Base-by-base conservation (phyloP, 2,113 vertebrate genomes). In the Nesospiza acunhae region DNA sequence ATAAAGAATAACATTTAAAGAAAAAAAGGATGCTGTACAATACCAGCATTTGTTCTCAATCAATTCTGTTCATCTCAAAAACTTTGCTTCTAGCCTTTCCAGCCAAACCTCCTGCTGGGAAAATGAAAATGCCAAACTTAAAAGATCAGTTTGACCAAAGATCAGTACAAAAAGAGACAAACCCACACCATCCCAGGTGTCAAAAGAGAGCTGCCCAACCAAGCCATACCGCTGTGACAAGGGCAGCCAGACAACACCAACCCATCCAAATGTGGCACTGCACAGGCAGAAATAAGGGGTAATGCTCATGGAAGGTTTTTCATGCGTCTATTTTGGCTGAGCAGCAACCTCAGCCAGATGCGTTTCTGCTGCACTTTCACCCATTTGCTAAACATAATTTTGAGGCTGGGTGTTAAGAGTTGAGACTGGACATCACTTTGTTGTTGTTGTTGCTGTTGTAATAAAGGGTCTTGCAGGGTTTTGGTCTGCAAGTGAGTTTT, bases 401-500 rank as follows among this genome's bases (percentile, higher is more conserved):
- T 24, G 53, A 28, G 68, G 37, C 20, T 3, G 9, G 24, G 35
- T 15, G 0, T 31, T 31, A 20, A 27, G 58, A 78, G 69, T 2
- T 9, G 33, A 68, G 53, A 44, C 19, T 37, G 59, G 53, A 76
- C 3, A 0, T 35, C 2, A 0, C 53, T 50, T 68, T 33, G 58
- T 37, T 70, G 77, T 27, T 46, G 68, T n/a, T 63, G 58, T 12
- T 59, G 56, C 14, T 35, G 64, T 28, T 84, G 62, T n/a, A 77
- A 84, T 27, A 50, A 62, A 84, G 84, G 50, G 11, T 58, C 59
- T 44, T 83, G 49, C 63, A 59, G 56, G 13, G 27, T 6, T 64
- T 75, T 82, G 87, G 78, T 47, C 60, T 47, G 47, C 60, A 39
- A 89, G 31, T 53, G 27, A 53, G 41, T 52, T 96, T 87, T 68